These are phyloP conservation scores for Labeo catla DNA, from an alignment of 2,113 vertebrate genomes.

Conservation along the genomic window DNA sequence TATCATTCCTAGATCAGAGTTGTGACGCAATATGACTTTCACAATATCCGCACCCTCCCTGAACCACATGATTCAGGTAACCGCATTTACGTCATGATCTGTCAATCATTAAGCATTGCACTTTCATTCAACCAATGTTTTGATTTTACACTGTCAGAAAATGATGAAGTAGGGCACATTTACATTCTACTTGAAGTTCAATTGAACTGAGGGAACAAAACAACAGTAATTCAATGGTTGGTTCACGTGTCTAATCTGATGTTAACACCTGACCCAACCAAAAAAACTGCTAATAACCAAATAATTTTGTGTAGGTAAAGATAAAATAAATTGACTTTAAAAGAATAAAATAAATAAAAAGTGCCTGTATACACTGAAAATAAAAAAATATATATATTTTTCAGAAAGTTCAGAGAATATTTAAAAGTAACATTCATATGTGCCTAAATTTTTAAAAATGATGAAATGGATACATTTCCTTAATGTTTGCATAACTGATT, in stretches of 20 bases:
- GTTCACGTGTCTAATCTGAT: background rate
- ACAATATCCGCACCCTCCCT: background rate
- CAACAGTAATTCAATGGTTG: background rate
- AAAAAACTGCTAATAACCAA: no score
- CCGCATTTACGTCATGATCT: background rate
- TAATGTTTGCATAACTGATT: no score
- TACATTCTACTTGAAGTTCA: background rate
- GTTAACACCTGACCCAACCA: background rate
- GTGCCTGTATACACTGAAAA: no score
- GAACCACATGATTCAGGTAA: background rate
- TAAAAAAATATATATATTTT: no score
- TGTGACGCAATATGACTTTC: background rate
- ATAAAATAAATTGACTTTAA: no score
- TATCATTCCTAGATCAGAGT: background rate
- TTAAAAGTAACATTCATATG: no score
- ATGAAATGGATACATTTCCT: no score
- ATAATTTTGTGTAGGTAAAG: no score
- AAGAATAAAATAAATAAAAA: no score
- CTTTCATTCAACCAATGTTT: background rate
- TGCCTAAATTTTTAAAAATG: no score
- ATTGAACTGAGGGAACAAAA: background rate
- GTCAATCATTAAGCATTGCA: background rate
- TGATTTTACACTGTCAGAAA: background rate
- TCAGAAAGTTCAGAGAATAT: no score
- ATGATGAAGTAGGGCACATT: background rate